Evolutionary conservation across 1,140 invertebrate genomes (phyloP).

Genomic region (Drosophila pectinifera): DNA sequence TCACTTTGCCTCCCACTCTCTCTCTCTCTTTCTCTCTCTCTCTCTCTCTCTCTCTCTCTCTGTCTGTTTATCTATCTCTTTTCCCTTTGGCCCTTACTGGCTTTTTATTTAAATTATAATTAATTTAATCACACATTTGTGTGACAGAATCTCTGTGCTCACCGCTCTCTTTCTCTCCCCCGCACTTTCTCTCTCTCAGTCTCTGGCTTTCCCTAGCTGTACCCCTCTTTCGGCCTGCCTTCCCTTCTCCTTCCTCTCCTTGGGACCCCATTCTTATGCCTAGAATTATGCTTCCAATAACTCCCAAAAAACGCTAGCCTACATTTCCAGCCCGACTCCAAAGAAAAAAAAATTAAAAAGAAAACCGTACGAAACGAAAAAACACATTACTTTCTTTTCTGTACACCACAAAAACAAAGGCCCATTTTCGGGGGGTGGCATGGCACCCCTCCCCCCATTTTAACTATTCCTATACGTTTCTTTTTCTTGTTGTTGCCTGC

Average conservation of each 20-base stretch:
- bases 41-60: not conserved
- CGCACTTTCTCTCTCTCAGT: not conserved
- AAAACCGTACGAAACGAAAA: not conserved
- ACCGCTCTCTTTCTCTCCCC: not conserved
- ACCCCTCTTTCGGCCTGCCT: not conserved
- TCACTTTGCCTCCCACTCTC: not conserved
- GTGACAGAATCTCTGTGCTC: conserved; percentile 24
- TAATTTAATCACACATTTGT: conserved; percentile 55
- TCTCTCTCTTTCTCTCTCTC: conserved; percentile 1
- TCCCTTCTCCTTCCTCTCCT: not conserved
- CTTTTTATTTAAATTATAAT: conserved; percentile 59
- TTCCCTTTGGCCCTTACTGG: not conserved
- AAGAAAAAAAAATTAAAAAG: not conserved
- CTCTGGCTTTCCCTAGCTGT: not conserved
- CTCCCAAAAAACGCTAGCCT: no score
- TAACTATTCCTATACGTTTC: not conserved
- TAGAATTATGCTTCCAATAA: conserved; percentile 46
- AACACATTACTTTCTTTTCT: conserved; percentile 44
- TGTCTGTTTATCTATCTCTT: conserved; percentile 1
- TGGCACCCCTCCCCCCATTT: not conserved
- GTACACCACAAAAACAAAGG: conserved; percentile 68
- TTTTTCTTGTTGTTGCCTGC: not conserved
- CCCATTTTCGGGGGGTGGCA: not conserved
- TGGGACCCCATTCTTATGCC: conserved; percentile 10
- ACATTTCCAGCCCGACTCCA: conserved; percentile 18